Evolutionary conservation across 2,113 vertebrate species (phyloP), one percentile per base, ranked within the genome.

Genomic region (Raphicerus campestris): DNA sequence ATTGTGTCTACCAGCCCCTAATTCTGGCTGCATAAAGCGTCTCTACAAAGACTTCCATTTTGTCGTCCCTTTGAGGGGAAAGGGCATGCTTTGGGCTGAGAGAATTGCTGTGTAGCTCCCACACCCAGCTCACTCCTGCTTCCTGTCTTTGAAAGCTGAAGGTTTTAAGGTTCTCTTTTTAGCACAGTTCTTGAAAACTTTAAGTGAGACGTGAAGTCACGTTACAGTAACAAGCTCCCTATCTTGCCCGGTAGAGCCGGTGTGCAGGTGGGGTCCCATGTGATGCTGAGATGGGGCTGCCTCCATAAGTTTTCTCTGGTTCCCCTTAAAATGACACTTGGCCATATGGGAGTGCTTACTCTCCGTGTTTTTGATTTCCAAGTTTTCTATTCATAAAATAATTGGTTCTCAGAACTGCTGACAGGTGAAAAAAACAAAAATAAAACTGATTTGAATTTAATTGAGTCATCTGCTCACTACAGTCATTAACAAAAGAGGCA

Each of bases 401-500:
- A 56, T 93, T 96, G 82, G 13, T 97, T 94, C 96, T 95, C 93
- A 70, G 77, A 94, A 85, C 85, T 53, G 60, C 81, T 49, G 24
- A 56, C 88, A 82, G 66, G 60, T 63, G 88, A 58, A 90, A 42
- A 61, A 73, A 80, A 90, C 70, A 93, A 85, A 95, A 89, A 51
- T 19, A 35, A 83, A 87, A 56, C 78, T 22, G 56, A 66, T 63
- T 49, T n/a, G 83, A 90, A 84, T 94, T 87, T 70, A 35, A 81
- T 58, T 55, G 60, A n/a, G 56, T 93, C 89, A 63, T 42, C 87
- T 32, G 17, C 35, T 88, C 60, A 35, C 45, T 89, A 4, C 16
- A 14, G 55, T 42, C 56, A 0, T 70, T 42, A 51, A 58, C 15
- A 22, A 22, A 85, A 93, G 83, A 75, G 49, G 53, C 2, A 22